Evolutionary conservation across 1,140 invertebrate genomes (phyloP).

Genomic region (Hyphantria cunea): DNA sequence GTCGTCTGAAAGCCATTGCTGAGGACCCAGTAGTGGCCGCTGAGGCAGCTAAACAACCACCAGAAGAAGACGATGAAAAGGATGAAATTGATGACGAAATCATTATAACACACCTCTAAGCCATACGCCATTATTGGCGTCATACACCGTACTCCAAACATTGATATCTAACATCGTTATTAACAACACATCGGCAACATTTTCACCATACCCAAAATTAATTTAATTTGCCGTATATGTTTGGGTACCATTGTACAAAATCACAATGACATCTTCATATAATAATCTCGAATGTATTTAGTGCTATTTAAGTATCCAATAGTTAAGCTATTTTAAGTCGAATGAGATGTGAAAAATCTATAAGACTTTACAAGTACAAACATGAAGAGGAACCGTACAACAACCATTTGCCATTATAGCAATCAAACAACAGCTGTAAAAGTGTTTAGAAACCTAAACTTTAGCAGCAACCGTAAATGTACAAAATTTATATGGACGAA

Average conservation of each 20-base stretch:
- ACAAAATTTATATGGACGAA: no score
- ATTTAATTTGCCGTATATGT: conserved; percentile 57
- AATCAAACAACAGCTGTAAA: conserved; percentile 1
- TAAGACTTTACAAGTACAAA: conserved; percentile 58
- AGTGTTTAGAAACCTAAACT: conserved; percentile 3
- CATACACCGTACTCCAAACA: neutral
- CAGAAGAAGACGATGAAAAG: conserved; percentile 90
- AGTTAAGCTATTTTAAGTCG: conserved; percentile 37
- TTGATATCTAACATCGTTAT: conserved; percentile 1
- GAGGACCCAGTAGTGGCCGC: conserved; percentile 86
- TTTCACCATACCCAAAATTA: no score
- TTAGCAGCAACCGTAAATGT: no score
- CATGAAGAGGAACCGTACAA: conserved; percentile 13
- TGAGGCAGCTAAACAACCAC: conserved; percentile 76
- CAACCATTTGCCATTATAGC: conserved; percentile 6
- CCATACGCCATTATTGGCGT: conserved; percentile 2
- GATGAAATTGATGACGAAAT: conserved; percentile 93
- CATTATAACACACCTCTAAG: conserved; percentile 91
- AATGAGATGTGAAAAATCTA: conserved; percentile 29
- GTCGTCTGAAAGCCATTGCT: conserved; percentile 84
- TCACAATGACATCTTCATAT: conserved; percentile 40
- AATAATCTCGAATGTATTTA: conserved; percentile 60
- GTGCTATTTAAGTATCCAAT: conserved; percentile 60
- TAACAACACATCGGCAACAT: neutral
- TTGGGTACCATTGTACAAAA: conserved; percentile 61